Evolutionary conservation across 2,113 vertebrate species (phyloP), one percentile per base, ranked within the genome.

Genomic region (Brienomyrus brachyistius): DNA sequence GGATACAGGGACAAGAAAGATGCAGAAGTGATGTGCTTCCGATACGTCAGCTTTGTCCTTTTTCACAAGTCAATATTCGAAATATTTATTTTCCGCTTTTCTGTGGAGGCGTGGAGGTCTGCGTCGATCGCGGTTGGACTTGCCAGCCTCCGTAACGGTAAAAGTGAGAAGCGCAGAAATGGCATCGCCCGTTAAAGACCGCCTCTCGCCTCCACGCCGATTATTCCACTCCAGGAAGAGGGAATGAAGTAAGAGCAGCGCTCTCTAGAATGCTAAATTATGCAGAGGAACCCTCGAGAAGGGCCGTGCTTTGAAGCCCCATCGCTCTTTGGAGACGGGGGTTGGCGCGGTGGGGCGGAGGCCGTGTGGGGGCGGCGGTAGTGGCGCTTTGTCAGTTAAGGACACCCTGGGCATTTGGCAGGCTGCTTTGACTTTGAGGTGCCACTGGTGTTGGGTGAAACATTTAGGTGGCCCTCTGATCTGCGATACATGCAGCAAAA

Each of bases 221-320:
- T 70, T 86, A 51, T 15, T 84, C 47, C 59, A 40, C 83, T 88
- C 52, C 31, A 45, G 87, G 40, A 51, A 66, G 27, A 21, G 31
- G n/a, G 43, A 47, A 66, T 43, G 59, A n/a, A 54, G 43, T 43
- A 40, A 52, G 89, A 15, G 43, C 52, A 2, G 45, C 31, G 45
- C 56, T 52, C 40, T 66, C 80, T 40, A 50, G 82, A 66, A 10
- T 84, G 40, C 56, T 62, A 11, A 86, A 86, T 85, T 84, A 89
- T 89, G 52, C 89, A 66, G 89, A 27, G 74, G 52, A 70, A 45
- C 17, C 40, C 56, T 54, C 80, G 23, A n/a, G 88, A 54, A 35
- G 89, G 52, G 82, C 6, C 54, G 13, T 23, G 82, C 89, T 89
- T 70, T 89, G 82, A 89, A 89, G 89, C n/a, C 82, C 19, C 11